Evolutionary conservation across 2,888 invertebrate species (phyloP), one percentile per base, ranked within the genome.

Genomic region (Hyposoter didymator): DNA sequence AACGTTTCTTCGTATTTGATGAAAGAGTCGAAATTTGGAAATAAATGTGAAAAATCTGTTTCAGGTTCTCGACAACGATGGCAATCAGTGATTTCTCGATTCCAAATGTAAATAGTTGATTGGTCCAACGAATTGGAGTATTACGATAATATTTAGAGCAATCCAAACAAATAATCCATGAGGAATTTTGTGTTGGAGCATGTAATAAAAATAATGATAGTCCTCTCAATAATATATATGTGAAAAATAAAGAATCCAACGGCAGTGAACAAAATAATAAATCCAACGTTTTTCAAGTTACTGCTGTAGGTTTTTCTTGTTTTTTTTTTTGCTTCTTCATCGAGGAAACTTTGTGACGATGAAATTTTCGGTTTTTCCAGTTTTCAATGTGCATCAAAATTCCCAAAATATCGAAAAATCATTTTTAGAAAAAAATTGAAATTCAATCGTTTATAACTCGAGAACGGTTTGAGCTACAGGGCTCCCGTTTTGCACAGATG

Each of bases 31-130:
- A 59, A 59, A 28, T 55, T 22, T 1, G 22, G 0, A 10, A 55
- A 12, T 52, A n/a, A 7, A 19, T n/a, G n/a, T 7, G n/a, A 6
- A 19, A 52, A 0, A 19, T 52, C 0, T 8, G 64, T 76, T 86
- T 59, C 72, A 89, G 89, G 82, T 87, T 64, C 76, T 89, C 55
- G 87, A 88, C 28, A 76, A 80, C 32, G 85, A 78, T 59, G 52
- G 75, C 32, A 87, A 84, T 39, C 39, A 55, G 35, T 78, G 39
- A 67, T 85, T 49, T 45, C 22, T n/a, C 19, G 4, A n/a, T 32
- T 14, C 52, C 47, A 12, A 14, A 49, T 80, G 80, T 80, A 76
- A 39, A 84, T 84, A 84, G 28, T 10, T 14, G 52, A 64, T 52
- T 47, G 17, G 22, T 22, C 39, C 3, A 64, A 52, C 19, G 4